phyloP scores from a whole-genome alignment of 2,113 vertebrate species.

The Odontophorus gujanensis region DNA sequence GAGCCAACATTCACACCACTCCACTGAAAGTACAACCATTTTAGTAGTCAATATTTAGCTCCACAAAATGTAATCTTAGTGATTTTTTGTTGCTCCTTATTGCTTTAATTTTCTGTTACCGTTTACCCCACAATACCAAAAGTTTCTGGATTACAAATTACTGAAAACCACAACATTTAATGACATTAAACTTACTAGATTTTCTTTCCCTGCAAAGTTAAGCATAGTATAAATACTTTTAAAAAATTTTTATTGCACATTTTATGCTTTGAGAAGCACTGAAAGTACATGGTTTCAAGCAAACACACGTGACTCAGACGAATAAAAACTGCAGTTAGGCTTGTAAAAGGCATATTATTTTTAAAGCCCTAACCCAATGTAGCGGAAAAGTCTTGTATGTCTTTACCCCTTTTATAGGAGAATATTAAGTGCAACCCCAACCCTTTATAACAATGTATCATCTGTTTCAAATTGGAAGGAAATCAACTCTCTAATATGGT shows the following conservation, averaged over 20 bases:
- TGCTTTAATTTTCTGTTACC: slow-evolving; percentile 42
- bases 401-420: slow-evolving; percentile 72
- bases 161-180: slow-evolving; percentile 69
- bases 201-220: slow-evolving; percentile 54
- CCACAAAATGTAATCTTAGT: slow-evolving; percentile 34
- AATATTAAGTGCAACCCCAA: slow-evolving; percentile 77
- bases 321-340: slow-evolving; percentile 74
- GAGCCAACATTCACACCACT: slow-evolving; percentile 14
- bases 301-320: slow-evolving; percentile 42
- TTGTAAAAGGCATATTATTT: slow-evolving; percentile 73
- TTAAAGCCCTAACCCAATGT: slow-evolving; percentile 69
- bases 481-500: slow-evolving; percentile 79
- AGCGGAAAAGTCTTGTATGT: slow-evolving; percentile 72
- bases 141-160: slow-evolving; percentile 74
- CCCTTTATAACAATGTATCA: slow-evolving; percentile 73
- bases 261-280: slow-evolving; percentile 65
- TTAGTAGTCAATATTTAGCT: slow-evolving; percentile 46
- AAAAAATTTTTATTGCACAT: slow-evolving; percentile 59
- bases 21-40: slow-evolving; percentile 37
- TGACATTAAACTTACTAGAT: slow-evolving; percentile 54
- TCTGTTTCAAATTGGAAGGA: slow-evolving; percentile 78
- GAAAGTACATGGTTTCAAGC: slow-evolving; percentile 60
- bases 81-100: slow-evolving; percentile 38
- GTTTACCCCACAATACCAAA: slow-evolving; percentile 34
- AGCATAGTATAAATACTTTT: slow-evolving; percentile 62